Evolutionary conservation across 2,797 vertebrate species (phyloP), one percentile per base, ranked within the genome.

Genomic region (Psittacula echo): DNA sequence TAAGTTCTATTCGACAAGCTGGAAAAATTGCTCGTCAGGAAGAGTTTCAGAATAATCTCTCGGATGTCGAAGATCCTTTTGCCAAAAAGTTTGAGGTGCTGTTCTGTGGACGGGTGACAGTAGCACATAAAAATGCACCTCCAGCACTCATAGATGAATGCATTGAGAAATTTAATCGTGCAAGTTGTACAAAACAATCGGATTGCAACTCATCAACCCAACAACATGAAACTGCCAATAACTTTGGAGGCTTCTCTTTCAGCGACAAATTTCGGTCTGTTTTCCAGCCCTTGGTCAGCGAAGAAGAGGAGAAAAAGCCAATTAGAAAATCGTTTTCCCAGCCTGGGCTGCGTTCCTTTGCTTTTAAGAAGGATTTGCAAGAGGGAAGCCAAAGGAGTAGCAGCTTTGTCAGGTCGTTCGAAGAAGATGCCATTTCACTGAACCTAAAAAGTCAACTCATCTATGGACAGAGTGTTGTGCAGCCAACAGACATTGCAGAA

Each of bases 91-190:
- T 99, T 41, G 99, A 99, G 96, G 99, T 99, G 92, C 97, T 99
- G 42, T 99, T 99, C 95, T 99, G 99, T 14, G 99, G 99, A 39
- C 98, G 99, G 1, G 99, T 99, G 89, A 99, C 98, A 3, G 99
- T 99, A 45, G 99, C 99, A 3, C 98, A 99, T 96, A 99, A 99
- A 97, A 99, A 99, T 66, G 99, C 99, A 10, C 99, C 99, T 0
- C 99, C 99, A 0, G 99, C 99, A 3, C 97, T 99, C 47, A 99
- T 99, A 27, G 99, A 99, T 30, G 99, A 99, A 97, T 99, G 99
- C 96, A 99, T 99, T 2, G 99, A 99, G 96, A 99, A 99, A 97
- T 99, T 99, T n/a, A 98, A 98, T 75, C 98, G 95, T 82, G 95
- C 98, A 51, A 98, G 97, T 41, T 96, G 97, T 61, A 95, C 96